Percentiles rank a stretch among this genome's conserved stretches.
These are phyloP conservation scores for Thysanoteuthis rhombus DNA, from an alignment of 2,888 invertebrate species.

Conservation along the genomic window DNA sequence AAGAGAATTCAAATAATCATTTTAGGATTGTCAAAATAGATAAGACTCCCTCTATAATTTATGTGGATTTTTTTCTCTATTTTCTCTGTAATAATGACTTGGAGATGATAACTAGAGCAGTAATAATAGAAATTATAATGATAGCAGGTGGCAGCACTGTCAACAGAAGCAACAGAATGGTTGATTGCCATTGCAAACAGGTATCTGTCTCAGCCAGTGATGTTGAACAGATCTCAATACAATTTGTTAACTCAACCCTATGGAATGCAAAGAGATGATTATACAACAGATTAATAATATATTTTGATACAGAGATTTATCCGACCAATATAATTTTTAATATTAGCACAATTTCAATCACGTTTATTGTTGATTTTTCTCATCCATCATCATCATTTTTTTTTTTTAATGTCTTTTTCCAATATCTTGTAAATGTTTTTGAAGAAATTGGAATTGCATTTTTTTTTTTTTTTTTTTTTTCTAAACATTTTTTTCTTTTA, in stretches of 20 bases:
- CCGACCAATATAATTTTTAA: constrained; percentile 18
- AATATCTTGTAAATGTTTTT: not conserved
- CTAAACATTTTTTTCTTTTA: not conserved
- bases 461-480: not conserved
- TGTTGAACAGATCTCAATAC: constrained; percentile 29
- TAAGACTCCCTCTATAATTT: no score
- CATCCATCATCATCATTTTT: not conserved
- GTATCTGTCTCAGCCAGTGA: constrained; percentile 31
- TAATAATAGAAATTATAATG: not conserved
- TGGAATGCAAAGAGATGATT: not conserved
- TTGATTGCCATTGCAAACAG: constrained; percentile 23
- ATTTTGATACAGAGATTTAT: constrained; percentile 29
- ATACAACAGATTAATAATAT: constrained; percentile 17
- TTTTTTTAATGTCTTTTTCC: not conserved
- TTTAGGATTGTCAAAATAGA: no score
- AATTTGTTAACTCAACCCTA: not conserved
- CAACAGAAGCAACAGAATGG: not conserved
- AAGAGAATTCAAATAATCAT: no score
- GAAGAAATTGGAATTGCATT: not conserved
- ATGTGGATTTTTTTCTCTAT: not conserved
- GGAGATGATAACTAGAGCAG: no score
- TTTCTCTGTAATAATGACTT: no score
- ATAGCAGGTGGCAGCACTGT: constrained; percentile 16
- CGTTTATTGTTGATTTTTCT: not conserved
- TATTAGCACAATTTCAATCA: not conserved